These are phyloP conservation scores for Arrhopalites spinosus DNA, from an alignment of 2,888 invertebrate species.

Conservation along the genomic window DNA sequence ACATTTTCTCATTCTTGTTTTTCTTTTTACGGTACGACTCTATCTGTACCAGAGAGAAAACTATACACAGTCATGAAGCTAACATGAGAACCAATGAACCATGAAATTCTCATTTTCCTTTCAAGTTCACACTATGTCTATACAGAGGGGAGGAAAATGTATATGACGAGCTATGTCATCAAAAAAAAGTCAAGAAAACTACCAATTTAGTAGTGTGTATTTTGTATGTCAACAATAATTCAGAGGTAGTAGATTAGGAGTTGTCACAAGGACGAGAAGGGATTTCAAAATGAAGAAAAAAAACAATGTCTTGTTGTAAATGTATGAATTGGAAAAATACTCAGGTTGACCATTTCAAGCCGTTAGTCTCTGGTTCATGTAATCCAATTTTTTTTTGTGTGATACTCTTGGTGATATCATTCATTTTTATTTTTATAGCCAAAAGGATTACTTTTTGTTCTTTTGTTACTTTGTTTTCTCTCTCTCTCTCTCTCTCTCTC, in stretches of 20 bases:
- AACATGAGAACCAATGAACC: background rate
- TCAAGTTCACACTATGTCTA: background rate
- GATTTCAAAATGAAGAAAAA: background rate
- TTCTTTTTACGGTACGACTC: no score
- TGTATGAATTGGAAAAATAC: background rate
- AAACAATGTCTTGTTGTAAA: background rate
- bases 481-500: no score
- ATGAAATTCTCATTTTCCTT: constrained; percentile 2
- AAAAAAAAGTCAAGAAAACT: no score
- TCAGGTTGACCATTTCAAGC: background rate
- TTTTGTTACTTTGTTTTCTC: no score
- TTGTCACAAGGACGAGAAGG: background rate
- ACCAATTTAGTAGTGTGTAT: background rate
- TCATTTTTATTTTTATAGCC: background rate
- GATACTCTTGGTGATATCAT: background rate
- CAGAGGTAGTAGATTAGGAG: background rate
- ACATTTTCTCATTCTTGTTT: no score
- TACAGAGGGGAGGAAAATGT: background rate
- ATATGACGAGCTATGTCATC: no score
- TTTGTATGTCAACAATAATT: background rate
- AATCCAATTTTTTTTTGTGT: background rate
- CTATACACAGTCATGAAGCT: no score
- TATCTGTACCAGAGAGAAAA: no score
- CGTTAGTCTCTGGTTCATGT: background rate
- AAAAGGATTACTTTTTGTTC: background rate